These are phyloP conservation scores for Prinia subflava DNA, from an alignment of 2,113 vertebrate species.

Conservation along the genomic window DNA sequence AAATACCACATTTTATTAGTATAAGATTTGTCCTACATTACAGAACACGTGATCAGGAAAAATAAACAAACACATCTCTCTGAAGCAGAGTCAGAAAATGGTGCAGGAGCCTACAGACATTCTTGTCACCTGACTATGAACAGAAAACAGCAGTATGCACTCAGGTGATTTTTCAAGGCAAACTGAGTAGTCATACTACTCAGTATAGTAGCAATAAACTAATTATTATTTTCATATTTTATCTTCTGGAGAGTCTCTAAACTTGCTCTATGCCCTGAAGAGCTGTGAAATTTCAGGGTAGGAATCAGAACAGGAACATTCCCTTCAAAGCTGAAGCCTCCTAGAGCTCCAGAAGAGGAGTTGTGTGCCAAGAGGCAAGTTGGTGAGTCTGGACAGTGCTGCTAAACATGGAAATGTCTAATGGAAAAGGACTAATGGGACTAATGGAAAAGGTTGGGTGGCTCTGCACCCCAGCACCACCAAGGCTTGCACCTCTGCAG, in stretches of 20 bases:
- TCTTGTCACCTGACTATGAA: constrained; percentile 5
- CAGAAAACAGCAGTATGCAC: not conserved
- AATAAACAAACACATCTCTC: not conserved
- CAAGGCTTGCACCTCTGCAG: not conserved
- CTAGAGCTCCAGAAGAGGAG: not conserved
- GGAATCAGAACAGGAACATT: not conserved
- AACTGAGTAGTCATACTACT: not conserved
- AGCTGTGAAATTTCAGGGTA: not conserved
- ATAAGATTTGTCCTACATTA: not conserved
- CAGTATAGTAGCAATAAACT: not conserved
- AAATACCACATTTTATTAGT: not conserved
- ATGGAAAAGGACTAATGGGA: no score
- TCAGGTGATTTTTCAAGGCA: constrained; percentile 28
- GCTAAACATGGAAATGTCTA: not conserved
- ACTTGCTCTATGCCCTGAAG: not conserved
- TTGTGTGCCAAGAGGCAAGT: not conserved
- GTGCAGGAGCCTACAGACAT: not conserved
- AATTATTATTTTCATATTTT: constrained; percentile 36
- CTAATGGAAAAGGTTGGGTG: not conserved
- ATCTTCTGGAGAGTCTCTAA: constrained; percentile 1
- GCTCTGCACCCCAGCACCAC: accelerated
- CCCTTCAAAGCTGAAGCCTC: not conserved
- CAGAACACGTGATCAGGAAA: not conserved
- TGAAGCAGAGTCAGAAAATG: not conserved
- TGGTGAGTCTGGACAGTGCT: not conserved